These are phyloP conservation scores for Caenorhabditis latens DNA, from an alignment of 1,140 invertebrate genomes.

Conservation along the genomic window DNA sequence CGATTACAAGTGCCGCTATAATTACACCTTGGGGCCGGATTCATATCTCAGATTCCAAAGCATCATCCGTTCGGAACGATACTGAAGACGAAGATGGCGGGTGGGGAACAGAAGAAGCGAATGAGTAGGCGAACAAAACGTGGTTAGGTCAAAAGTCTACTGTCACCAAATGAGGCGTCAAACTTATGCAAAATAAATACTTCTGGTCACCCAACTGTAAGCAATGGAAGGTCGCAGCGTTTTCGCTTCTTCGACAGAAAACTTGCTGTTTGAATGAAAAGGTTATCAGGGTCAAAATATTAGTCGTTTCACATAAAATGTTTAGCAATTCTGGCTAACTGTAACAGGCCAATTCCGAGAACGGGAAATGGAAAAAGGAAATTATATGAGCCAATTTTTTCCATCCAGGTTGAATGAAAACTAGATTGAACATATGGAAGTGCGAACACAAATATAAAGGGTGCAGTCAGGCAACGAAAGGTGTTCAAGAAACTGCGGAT, in stretches of 20 bases:
- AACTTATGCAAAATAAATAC: constrained; percentile 51
- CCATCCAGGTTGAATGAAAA: not conserved
- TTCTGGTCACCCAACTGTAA: constrained; percentile 40
- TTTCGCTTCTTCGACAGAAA: not conserved
- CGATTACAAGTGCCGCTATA: constrained; percentile 47
- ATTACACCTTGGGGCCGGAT: constrained; percentile 28
- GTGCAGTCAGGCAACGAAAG: not conserved
- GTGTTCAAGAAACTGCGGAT: constrained; percentile 11
- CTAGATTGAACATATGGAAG: constrained; percentile 12
- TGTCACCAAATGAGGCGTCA: constrained; percentile 48
- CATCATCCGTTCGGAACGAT: constrained; percentile 45
- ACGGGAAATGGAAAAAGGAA: constrained; percentile 9
- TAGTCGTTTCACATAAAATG: not conserved
- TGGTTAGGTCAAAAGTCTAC: constrained; percentile 7
- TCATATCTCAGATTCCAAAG: constrained; percentile 12
- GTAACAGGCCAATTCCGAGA: not conserved
- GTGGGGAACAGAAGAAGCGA: not conserved
- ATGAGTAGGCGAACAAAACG: not conserved
- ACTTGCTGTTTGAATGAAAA: not conserved
- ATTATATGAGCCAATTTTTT: not conserved
- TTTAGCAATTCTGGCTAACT: not conserved
- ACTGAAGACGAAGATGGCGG: not conserved
- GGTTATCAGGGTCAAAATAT: constrained; percentile 47
- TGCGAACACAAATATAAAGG: constrained; percentile 31
- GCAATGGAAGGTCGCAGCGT: constrained; percentile 4